phyloP scores from a whole-genome alignment of 2,888 invertebrate species.

The Tiliacea aurago region DNA sequence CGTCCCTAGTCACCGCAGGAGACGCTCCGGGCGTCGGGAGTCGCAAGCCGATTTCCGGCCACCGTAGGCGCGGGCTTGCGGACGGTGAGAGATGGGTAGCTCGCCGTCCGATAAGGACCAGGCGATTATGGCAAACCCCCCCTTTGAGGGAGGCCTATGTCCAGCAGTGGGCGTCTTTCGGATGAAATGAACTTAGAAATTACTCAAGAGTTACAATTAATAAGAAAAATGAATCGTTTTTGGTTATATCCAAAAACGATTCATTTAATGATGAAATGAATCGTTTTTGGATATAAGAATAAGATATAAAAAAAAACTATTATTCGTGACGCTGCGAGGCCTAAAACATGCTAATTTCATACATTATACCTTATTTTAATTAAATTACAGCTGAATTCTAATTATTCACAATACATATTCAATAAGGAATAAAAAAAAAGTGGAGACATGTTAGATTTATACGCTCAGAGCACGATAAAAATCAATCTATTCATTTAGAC shows the following conservation, averaged over 20 bases:
- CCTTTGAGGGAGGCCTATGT: too few species aligned
- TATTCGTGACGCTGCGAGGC: slow-evolving; percentile 1
- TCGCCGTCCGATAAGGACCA: too few species aligned
- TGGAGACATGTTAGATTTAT: slow-evolving; percentile 44
- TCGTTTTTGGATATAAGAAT: background rate
- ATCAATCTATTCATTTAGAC: slow-evolving; percentile 28
- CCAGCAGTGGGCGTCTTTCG: too few species aligned
- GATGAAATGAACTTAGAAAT: too few species aligned
- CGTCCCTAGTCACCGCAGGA: too few species aligned
- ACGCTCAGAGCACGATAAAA: slow-evolving; percentile 34
- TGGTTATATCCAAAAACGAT: too few species aligned
- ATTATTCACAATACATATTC: slow-evolving; percentile 37
- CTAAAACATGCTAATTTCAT: slow-evolving; percentile 15
- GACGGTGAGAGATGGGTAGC: too few species aligned
- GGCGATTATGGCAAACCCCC: too few species aligned
- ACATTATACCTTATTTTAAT: slow-evolving; percentile 13
- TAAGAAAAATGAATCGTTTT: background rate
- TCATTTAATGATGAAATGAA: too few species aligned
- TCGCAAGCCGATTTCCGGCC: too few species aligned
- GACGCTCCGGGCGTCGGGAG: too few species aligned
- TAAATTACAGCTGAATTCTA: slow-evolving; percentile 3
- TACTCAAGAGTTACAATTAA: background rate
- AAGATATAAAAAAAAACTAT: background rate
- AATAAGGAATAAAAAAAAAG: slow-evolving; percentile 32
- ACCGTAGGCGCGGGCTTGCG: too few species aligned